Base-by-base conservation (phyloP, 2,888 invertebrate genomes). In the Hemithea aestivaria region DNA sequence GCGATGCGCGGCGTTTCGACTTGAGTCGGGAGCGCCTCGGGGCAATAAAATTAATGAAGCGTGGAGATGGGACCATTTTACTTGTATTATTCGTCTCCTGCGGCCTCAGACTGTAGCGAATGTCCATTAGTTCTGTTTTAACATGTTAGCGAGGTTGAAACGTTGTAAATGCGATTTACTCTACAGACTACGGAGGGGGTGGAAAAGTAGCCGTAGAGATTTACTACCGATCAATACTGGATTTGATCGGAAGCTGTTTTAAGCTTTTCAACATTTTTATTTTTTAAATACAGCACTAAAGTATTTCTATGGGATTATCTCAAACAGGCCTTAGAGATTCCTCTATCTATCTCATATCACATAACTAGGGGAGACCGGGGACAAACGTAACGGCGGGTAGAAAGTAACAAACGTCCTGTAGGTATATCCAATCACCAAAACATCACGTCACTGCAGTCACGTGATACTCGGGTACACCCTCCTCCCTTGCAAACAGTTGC, bases 111-210 rank as follows among this genome's bases (percentile, higher is more conserved):
- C 84, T 83, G 84, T 68, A 87, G 79, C 85, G 85, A 87, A 87
- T 87, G 85, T 85, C 85, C 85, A 87, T 87, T 87, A 85, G 87
- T 87, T 87, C 87, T 85, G 84, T 87, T 87, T 87, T 85, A 87
- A 87, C 87, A 85, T 87, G 85, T 87, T 87, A 87, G 85, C 82
- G 82, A 84, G 76, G 84, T 84, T 85, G 87, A 87, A 85, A 85
- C 80, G 81, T 83, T 84, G 82, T 80, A 85, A 87, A 87, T 87
- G 79, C 82, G 84, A 87, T 87, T 87, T 85, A 81, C 81, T 82
- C 68, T 75, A 69, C 69, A 71, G 78, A 73, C 68, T 75, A 69
- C 69, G 71, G 78, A 73, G 83, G 75, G 85, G 84, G 81, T 80
- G 79, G 82, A 79, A 76, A 73, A 83, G 80, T 80, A 75, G 80